A percentile compares a stretch with the other conserved stretches of the same genome.
Conservation (phyloP, 2,888 invertebrate genomes). For the Ptilodon capucinus region DNA sequence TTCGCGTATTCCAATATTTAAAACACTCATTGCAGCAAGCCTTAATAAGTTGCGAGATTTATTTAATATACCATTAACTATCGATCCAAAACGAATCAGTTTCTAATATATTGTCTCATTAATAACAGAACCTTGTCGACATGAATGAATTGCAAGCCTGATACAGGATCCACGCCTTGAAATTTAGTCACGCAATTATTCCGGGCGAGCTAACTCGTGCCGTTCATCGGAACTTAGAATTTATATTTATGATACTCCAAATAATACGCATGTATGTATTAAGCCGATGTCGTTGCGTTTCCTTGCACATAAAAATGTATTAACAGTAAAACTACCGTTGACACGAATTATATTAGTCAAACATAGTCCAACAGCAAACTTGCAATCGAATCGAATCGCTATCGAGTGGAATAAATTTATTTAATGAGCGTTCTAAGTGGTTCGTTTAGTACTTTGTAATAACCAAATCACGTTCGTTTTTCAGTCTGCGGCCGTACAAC, state of each 20-base stretch:
- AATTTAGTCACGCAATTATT: constrained; percentile 69
- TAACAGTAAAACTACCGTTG: constrained; percentile 41
- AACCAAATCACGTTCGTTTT: constrained; percentile 74
- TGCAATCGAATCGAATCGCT: constrained; percentile 73
- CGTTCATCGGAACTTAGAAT: constrained; percentile 48
- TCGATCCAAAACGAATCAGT: constrained; percentile 62
- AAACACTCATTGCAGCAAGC: constrained; percentile 30
- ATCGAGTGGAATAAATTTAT: constrained; percentile 67
- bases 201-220: constrained; percentile 41
- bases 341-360: constrained; percentile 56
- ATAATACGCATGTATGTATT: constrained; percentile 60
- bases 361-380: constrained; percentile 51
- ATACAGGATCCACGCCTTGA: constrained; percentile 54
- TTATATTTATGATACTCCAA: constrained; percentile 50
- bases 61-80: constrained; percentile 46
- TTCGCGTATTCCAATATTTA: constrained; percentile 18
- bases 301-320: constrained; percentile 21
- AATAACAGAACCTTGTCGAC: constrained; percentile 58
- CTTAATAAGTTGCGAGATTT: constrained; percentile 44
- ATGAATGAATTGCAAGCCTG: constrained; percentile 59
- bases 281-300: constrained; percentile 37
- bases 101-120: constrained; percentile 66
- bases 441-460: constrained; percentile 66
- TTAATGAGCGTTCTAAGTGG: constrained; percentile 72
- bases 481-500: constrained; percentile 52